Conservation (phyloP, 2,113 vertebrate species). For the Acrocephalus arundinaceus region DNA sequence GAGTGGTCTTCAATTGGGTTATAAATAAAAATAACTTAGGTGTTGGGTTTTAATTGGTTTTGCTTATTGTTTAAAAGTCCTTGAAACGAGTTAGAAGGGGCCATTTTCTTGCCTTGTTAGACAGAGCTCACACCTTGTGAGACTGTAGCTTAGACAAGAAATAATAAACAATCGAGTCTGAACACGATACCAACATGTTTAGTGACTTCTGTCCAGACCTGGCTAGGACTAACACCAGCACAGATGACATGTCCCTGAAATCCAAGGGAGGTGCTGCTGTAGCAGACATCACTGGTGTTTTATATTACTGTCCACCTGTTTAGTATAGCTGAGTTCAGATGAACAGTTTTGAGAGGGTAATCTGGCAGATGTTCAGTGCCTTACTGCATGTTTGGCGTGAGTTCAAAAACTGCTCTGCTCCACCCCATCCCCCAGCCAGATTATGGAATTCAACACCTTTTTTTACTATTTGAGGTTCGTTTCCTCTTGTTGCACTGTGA, state of each 20-base stretch:
- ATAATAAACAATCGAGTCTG: no score
- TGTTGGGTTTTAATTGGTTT: no score
- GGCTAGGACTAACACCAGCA: no score
- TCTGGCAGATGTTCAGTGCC: not conserved
- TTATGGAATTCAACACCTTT: not conserved
- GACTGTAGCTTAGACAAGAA: no score
- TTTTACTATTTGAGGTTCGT: not conserved
- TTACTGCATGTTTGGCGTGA: not conserved
- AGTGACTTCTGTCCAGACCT: no score
- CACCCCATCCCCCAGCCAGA: not conserved
- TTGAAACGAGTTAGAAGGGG: no score
- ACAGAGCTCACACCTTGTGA: no score
- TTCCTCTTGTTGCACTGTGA: not conserved
- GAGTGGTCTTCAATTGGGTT: no score
- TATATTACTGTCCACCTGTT: rapidly evolving
- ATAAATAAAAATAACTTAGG: no score
- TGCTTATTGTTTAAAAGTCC: no score
- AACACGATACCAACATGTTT: no score
- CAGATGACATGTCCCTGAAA: not conserved
- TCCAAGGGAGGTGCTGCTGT: not conserved
- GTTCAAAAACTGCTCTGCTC: not conserved
- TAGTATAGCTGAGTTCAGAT: not conserved
- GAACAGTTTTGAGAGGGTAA: not conserved
- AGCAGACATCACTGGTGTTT: not conserved
- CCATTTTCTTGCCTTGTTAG: no score